phyloP scores from a whole-genome alignment of 2,113 vertebrate species.

The Pterocles burchelli region DNA sequence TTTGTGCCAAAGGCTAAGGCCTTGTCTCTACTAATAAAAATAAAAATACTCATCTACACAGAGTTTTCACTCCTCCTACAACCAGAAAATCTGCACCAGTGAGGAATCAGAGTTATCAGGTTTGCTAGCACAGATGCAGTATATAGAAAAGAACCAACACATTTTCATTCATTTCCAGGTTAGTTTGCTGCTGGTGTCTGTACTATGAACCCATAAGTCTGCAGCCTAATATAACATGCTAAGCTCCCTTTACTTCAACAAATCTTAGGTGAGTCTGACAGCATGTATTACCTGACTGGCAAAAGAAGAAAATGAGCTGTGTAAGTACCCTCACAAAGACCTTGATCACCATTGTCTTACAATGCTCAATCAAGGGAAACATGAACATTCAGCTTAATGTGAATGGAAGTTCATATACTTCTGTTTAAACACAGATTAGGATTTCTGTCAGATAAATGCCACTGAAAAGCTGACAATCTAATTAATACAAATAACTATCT shows the following conservation, averaged over 20 bases:
- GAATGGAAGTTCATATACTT: conserved; percentile 76
- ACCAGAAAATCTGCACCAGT: neutral
- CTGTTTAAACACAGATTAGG: conserved; percentile 82
- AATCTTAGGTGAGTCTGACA: neutral
- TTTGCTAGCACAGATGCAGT: neutral
- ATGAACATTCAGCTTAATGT: conserved; percentile 70
- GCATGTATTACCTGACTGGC: neutral
- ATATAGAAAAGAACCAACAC: neutral
- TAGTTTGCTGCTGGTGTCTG: neutral
- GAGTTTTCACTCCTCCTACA: neutral
- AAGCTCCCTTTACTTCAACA: neutral
- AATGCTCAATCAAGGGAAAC: conserved; percentile 64
- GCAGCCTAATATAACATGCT: neutral
- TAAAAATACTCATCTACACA: neutral
- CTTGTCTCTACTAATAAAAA: conserved; percentile 26
- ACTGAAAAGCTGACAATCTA: conserved; percentile 76
- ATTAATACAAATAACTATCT: conserved; percentile 76
- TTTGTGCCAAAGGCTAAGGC: conserved; percentile 17
- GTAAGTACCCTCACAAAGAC: neutral
- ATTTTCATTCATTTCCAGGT: neutral
- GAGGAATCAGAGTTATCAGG: neutral
- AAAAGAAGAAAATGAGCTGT: neutral
- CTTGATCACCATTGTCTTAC: neutral
- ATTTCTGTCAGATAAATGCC: conserved; percentile 76
- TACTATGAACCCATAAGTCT: neutral